Conservation (phyloP, 2,888 invertebrate genomes). For the Aelia acuminata region DNA sequence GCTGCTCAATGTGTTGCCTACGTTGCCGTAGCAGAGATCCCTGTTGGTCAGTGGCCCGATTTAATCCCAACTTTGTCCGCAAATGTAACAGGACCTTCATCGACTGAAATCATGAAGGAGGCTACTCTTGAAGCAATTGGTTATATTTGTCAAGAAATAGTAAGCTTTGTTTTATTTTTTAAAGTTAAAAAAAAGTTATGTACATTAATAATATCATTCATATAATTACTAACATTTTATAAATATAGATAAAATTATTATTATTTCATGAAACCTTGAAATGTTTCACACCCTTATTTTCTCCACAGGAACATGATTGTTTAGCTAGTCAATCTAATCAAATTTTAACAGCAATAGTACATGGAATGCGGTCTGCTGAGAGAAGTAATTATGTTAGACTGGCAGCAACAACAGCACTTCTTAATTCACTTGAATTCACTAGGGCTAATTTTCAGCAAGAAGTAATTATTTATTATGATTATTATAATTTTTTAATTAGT, state of each 20-base stretch:
- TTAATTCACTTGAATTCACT: conserved; percentile 98
- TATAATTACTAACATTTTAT: no score
- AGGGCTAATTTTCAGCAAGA: conserved; percentile 98
- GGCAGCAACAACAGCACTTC: conserved; percentile 95
- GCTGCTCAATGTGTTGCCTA: conserved; percentile 99
- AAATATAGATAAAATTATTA: no score
- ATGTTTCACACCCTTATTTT: no score
- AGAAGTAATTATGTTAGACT: conserved; percentile 93
- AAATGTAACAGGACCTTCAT: conserved; percentile 89
- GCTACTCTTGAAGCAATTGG: conserved; percentile 98
- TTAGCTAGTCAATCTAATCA: conserved; percentile 93
- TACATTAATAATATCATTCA: no score
- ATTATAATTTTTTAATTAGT: background rate
- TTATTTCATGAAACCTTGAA: no score
- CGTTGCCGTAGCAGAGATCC: conserved; percentile 96
- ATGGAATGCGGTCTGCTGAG: conserved; percentile 97
- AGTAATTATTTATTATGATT: conserved; percentile 69
- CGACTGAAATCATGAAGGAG: conserved; percentile 95
- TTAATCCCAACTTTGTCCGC: conserved; percentile 88
- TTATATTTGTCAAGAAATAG: conserved; percentile 98
- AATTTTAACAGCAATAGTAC: conserved; percentile 98
- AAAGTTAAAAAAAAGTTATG: no score
- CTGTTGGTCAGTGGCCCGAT: conserved; percentile 92
- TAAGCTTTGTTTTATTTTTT: conserved; percentile 67
- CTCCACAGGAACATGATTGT: conserved; percentile 82